Evolutionary conservation across 2,113 vertebrate genomes (phyloP), one percentile per base, ranked within the genome.

Genomic region (Eleginops maclovinus): DNA sequence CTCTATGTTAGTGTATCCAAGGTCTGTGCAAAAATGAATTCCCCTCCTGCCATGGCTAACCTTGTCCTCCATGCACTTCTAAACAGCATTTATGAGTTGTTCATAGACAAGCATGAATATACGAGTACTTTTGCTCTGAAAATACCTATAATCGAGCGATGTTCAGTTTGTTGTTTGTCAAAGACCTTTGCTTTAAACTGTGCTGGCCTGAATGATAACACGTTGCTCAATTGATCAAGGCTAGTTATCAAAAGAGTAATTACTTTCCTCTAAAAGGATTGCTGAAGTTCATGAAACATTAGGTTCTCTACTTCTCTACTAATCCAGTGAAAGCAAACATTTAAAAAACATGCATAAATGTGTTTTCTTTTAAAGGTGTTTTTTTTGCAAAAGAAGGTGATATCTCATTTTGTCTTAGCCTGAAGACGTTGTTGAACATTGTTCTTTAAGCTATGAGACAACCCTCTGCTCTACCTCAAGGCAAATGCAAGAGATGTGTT

Each of bases 41-140:
- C 5, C 63, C 21, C 10, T 54, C 28, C 41, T 64, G 40, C 46
- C 50, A 60, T 55, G 21, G 16, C 21, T 49, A 47, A 79, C 72
- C 75, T 84, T 75, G 69, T 86, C 61, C 47, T 67, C 79, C 56
- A 67, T 68, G 9, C 54, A 71, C 22, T 54, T 69, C 24, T 60
- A 62, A 60, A n/a, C 31, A 36, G 15, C 19, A 47, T 64, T 68
- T 69, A 80, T 77, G 49, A 80, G 41, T 62, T 44, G 58, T 74
- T 17, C 12, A 49, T 40, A 3, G 0, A 40, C 22, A 46, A 56
- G 41, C 19, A 22, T 44, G 46, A 31, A 22, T 46, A 53, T 26
- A 51, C 14, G 13, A 46, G 11, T 17, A 7, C 43, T 76, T 50
- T 55, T 8, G 17, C 53, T 19, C 9, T 44, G 54, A 24, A 4